Evolutionary conservation across 2,797 vertebrate genomes (phyloP), one percentile per base, ranked within the genome.

Genomic region (Myoxocephalus aenaeus): DNA sequence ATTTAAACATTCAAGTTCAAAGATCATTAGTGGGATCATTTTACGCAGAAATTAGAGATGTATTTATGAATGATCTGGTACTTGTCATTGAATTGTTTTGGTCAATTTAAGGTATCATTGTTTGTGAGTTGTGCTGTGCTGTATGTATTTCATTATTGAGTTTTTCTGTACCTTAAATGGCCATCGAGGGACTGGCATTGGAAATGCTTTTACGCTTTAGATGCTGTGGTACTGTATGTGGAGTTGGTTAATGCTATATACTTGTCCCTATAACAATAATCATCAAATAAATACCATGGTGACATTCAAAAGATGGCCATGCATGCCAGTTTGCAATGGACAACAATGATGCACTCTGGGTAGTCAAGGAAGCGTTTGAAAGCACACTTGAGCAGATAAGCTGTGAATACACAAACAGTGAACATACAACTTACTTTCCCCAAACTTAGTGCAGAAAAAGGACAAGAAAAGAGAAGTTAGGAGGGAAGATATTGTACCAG

Each of bases 381-480:
- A 44, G 57, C 56, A 74, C 5, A 58, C 51, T 65, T 36, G 27
- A 80, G 57, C 17, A 62, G 27, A 68, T 29, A 8, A 63, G 46
- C 53, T 3, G 20, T 57, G 27, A 62, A 64, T 4, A 64, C 27
- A 29, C 56, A 70, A 67, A 20, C 65, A 20, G 29, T 57, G 46
- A 63, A 68, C 38, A 38, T 18, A 58, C 2, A 27, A 83, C 78
- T 82, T 67, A 88, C 77, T 78, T 73, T 76, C 42, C 56, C 42
- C 20, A 54, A 62, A 72, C 20, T 56, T 57, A 58, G 51, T 63
- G 75, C 74, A 71, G 68, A 63, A 54, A 59, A 75, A 57, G n/a
- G 40, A 25, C 8, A 70, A 67, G 34, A 75, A 71, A 73, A 51
- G 29, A 71, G n/a, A 67, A 72, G 48, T 62, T 40, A 70, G 54